Base-by-base conservation (phyloP, 2,888 invertebrate genomes). In the Elegia similella region DNA sequence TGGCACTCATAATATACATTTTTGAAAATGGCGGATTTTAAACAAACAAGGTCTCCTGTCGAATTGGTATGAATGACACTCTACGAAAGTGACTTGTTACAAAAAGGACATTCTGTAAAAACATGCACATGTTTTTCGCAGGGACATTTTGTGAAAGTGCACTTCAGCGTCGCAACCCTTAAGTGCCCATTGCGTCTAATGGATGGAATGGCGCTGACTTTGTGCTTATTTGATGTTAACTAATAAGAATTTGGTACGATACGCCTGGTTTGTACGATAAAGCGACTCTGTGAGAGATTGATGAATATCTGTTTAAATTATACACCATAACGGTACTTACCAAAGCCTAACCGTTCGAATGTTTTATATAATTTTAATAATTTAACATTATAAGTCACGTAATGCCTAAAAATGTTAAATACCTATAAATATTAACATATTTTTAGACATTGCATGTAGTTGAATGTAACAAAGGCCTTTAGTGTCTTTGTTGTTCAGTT, bases 341-440 rank as follows among this genome's bases (percentile, higher is more conserved):
- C 53, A 53, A 53, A 43, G 53, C 53, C 53, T 53, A 53, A 53
- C 42, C 32, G 32, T 42, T 50, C 34, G 50, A 34, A 50, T 38
- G 34, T 50, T 50, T 15, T 10, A 6, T 32, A 16, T 16, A 17
- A 17, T 46, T 46, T n/a, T 23, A 46, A 34, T 17, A 23, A n/a
- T 29, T 29, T 12, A n/a, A n/a, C n/a, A n/a, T n/a, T n/a, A n/a
- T n/a, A 17, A 8, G 17, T 7, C 32, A 50, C 34, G 50, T 34
- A 34, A 17, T 50, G 12, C 34, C 34, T 50, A n/a, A 50, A 50
- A 50, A 50, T 17, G 34, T 0, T 38, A 38, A n/a, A 12, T 50
- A 12, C 17, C 2, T 34, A 6, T 50, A 16, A 0, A n/a, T 8
- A 10, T 38, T 10, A 8, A 12, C 10, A 50, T 8, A 50, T 53